These are phyloP conservation scores for Centropus unirufus DNA, from an alignment of 2,113 vertebrate genomes.

Conservation along the genomic window DNA sequence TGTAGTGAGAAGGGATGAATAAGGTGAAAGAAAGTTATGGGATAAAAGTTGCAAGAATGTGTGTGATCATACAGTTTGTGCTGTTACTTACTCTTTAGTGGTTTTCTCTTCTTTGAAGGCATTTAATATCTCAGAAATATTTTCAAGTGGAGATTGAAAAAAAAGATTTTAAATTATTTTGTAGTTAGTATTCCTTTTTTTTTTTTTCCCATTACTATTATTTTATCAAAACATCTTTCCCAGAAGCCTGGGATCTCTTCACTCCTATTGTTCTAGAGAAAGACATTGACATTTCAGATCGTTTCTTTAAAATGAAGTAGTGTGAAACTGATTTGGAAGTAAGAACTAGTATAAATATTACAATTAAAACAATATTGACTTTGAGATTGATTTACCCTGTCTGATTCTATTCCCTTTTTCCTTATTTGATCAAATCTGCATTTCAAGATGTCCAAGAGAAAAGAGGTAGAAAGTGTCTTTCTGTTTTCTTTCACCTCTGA, in stretches of 20 bases:
- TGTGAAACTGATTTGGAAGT: background rate
- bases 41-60: background rate
- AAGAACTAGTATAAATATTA: background rate
- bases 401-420: background rate
- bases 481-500: background rate
- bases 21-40: background rate
- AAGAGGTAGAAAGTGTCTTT: background rate
- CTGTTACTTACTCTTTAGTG: background rate
- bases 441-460: background rate
- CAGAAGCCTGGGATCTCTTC: background rate
- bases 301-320: conserved; percentile 8
- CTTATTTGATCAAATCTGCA: background rate
- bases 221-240: background rate
- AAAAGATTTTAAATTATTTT: background rate
- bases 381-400: background rate
- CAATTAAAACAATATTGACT: conserved; percentile 31
- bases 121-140: background rate
- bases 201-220: background rate
- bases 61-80: background rate
- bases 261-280: background rate
- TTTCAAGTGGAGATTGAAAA: background rate
- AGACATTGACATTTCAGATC: background rate
- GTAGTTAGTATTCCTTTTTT: background rate
- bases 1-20: background rate
- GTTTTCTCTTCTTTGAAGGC: background rate